Conservation (phyloP, 2,888 invertebrate species). For the Acronicta alni region DNA sequence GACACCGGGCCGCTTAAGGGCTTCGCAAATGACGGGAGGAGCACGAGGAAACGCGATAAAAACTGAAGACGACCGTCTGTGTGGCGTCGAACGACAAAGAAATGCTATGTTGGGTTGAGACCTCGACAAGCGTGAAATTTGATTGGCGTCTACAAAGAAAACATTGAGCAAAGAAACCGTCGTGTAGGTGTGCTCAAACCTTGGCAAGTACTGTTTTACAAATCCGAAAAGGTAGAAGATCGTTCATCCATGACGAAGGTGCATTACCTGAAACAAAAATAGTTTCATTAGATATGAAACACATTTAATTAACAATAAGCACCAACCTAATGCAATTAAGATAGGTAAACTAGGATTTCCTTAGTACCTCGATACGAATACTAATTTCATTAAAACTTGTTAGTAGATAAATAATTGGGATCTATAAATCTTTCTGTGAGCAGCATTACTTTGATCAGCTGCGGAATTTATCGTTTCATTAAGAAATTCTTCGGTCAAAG, state of each 20-base stretch:
- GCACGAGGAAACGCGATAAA: slow-evolving; percentile 79
- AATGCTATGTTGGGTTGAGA: slow-evolving; percentile 69
- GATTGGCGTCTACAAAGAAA: slow-evolving; percentile 70
- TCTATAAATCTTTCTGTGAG: slow-evolving; percentile 52
- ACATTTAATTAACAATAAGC: slow-evolving; percentile 3
- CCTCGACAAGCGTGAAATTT: slow-evolving; percentile 77
- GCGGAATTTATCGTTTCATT: slow-evolving; percentile 70
- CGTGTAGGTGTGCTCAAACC: slow-evolving; percentile 43
- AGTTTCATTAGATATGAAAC: too few relatives aligned
- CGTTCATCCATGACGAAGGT: slow-evolving; percentile 13
- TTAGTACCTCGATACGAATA: slow-evolving; percentile 24
- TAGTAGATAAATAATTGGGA: slow-evolving; percentile 49
- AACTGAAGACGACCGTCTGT: slow-evolving; percentile 73
- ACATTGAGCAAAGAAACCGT: slow-evolving; percentile 57
- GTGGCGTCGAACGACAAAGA: slow-evolving; percentile 67
- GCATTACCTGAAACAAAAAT: slow-evolving; percentile 63
- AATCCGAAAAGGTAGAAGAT: slow-evolving; percentile 16
- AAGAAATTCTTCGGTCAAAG: slow-evolving; percentile 65
- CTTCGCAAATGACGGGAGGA: slow-evolving; percentile 80
- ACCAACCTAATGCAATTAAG: slow-evolving; percentile 32
- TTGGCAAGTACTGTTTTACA: slow-evolving; percentile 6
- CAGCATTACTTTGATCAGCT: slow-evolving; percentile 63
- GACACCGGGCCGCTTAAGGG: slow-evolving; percentile 77
- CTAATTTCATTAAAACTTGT: slow-evolving; percentile 41
- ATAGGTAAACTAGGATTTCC: slow-evolving; percentile 37